Evolutionary conservation across 1,140 invertebrate species (phyloP).

Genomic region (Zaprionus ghesquierei): DNA sequence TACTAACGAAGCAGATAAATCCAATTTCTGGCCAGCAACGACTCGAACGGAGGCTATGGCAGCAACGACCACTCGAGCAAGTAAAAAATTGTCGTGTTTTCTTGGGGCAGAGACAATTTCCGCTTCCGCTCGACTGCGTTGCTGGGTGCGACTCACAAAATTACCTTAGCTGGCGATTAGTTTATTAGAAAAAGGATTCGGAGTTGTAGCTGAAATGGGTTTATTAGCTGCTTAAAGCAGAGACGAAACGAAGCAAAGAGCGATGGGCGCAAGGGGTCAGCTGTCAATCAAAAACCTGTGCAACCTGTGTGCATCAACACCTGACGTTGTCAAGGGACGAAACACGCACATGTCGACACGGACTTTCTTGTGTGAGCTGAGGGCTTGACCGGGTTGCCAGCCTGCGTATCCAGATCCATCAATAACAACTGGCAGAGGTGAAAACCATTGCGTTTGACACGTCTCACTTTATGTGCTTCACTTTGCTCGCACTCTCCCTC

Average conservation of each 20-base stretch:
- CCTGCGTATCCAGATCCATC: background rate
- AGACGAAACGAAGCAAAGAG: background rate
- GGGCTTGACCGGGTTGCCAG: background rate
- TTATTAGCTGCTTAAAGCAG: conserved; percentile 7
- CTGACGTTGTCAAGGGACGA: background rate
- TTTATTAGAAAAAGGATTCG: conserved; percentile 61
- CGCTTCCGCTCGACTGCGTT: conserved; percentile 63
- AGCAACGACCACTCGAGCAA: conserved; percentile 3
- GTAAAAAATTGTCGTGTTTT: conserved; percentile 39
- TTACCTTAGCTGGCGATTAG: conserved; percentile 38
- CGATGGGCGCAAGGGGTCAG: background rate
- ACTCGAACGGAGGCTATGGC: conserved; percentile 8
- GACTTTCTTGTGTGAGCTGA: background rate
- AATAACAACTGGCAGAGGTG: background rate
- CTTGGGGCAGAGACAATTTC: conserved; percentile 64
- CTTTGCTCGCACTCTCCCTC: background rate
- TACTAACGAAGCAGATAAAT: conserved; percentile 81
- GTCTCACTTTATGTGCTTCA: background rate
- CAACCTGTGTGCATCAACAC: background rate
- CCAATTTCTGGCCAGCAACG: conserved; percentile 68
- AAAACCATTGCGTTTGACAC: background rate
- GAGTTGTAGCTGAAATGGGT: background rate
- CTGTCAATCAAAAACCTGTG: background rate
- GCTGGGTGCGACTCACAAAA: conserved; percentile 42
- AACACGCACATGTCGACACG: background rate